A percentile compares a stretch with the other conserved stretches of the same genome.
phyloP scores from a whole-genome alignment of 2,113 vertebrate species.

The Zosterops japonicus region DNA sequence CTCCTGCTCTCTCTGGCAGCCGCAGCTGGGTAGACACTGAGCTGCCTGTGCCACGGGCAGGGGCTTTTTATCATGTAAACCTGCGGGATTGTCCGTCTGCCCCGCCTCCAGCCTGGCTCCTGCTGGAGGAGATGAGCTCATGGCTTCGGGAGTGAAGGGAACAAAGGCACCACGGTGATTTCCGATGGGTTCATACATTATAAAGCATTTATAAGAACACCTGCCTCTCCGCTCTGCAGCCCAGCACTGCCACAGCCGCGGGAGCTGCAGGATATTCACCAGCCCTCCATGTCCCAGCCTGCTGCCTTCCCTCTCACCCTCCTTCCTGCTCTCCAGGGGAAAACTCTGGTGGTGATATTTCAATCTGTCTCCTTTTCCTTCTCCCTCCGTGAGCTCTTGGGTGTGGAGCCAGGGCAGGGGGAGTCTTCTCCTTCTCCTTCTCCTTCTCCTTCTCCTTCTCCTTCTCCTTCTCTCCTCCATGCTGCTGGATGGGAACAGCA shows the following conservation, averaged over 20 bases:
- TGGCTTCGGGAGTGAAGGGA: not conserved
- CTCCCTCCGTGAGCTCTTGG: not conserved
- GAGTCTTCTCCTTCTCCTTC: not conserved
- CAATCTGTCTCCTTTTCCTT: not conserved
- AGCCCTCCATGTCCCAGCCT: not conserved
- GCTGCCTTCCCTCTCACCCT: not conserved
- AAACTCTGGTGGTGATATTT: not conserved
- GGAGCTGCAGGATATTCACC: not conserved
- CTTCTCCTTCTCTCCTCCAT: not conserved
- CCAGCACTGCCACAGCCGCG: accelerated
- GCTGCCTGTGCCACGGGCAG: not conserved
- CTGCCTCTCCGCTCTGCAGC: not conserved
- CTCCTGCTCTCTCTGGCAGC: not conserved
- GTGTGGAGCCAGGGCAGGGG: accelerated
- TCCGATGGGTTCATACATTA: not conserved
- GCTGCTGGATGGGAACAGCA: not conserved
- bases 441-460: not conserved
- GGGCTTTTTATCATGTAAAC: slow-evolving; percentile 17
- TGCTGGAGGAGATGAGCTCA: not conserved
- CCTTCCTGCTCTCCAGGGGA: not conserved
- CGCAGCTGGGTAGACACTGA: not conserved
- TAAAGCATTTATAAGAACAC: slow-evolving; percentile 36
- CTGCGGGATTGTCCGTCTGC: not conserved
- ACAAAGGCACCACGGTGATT: not conserved
- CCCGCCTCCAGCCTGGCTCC: not conserved